A percentile compares a stretch with the other conserved stretches of the same genome.
phyloP scores from a whole-genome alignment of 2,888 invertebrate species.

The Isoperla grammatica region DNA sequence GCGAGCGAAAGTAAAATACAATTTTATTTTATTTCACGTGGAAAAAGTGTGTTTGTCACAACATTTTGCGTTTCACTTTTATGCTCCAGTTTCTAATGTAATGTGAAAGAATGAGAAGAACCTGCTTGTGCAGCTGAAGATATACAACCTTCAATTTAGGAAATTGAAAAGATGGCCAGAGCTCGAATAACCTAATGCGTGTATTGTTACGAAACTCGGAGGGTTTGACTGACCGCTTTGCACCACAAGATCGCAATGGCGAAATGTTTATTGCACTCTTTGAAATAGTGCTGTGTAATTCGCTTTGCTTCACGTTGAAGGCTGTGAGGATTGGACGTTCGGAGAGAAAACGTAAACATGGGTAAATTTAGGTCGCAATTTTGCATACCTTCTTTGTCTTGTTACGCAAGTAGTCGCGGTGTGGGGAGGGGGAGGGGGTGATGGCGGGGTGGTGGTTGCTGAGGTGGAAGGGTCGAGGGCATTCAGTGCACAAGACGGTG shows the following conservation, averaged over 20 bases:
- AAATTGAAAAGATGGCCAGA: no score
- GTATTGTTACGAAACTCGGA: no score
- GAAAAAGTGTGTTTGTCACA: not conserved
- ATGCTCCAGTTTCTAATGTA: not conserved
- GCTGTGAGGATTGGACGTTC: no score
- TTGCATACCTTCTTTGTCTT: slow-evolving; percentile 1
- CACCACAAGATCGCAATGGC: not conserved
- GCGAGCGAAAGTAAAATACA: not conserved
- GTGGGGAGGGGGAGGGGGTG: not conserved
- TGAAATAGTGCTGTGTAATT: not conserved
- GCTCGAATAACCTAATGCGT: no score
- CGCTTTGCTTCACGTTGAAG: no score
- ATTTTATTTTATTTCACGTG: not conserved
- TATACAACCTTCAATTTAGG: no score
- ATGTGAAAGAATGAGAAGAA: no score
- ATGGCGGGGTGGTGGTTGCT: not conserved
- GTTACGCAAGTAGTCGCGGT: not conserved
- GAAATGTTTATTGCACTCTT: slow-evolving; percentile 6
- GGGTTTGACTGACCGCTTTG: not conserved
- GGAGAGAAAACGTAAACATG: not conserved
- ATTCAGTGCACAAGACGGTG: not conserved
- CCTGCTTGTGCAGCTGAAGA: no score
- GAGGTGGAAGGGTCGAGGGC: not conserved
- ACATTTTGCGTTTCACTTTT: slow-evolving; percentile 3
- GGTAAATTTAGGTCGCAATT: not conserved